A percentile compares a stretch with the other conserved stretches of the same genome.
These are phyloP conservation scores for Dicentrarchus labrax DNA, from an alignment of 2,113 vertebrate genomes.

Conservation along the genomic window DNA sequence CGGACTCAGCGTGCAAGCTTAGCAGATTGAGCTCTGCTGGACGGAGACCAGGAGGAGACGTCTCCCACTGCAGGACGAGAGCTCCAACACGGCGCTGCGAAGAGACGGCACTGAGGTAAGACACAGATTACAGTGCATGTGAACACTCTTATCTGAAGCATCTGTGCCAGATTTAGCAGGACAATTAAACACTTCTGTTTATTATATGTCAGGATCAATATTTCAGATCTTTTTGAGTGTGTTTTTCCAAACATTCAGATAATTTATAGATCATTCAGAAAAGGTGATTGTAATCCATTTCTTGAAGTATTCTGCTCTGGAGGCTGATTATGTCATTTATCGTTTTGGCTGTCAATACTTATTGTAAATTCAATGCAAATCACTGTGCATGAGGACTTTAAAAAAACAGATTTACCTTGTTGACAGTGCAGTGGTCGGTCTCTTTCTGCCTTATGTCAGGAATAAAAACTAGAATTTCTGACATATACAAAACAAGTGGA, in stretches of 20 bases:
- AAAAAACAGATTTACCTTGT: neutral
- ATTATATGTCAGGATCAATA: neutral
- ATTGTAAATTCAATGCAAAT: neutral
- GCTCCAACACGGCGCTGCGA: neutral
- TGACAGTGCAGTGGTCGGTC: neutral
- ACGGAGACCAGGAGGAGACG: slow-evolving; percentile 37
- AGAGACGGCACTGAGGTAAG: slow-evolving; percentile 43
- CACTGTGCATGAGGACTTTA: neutral
- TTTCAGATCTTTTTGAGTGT: neutral
- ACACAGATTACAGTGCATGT: neutral
- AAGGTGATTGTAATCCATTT: neutral
- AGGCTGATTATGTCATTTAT: neutral
- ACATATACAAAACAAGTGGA: too few relatives aligned
- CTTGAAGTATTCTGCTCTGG: neutral
- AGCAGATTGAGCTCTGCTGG: slow-evolving; percentile 61
- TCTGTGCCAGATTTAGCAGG: neutral
- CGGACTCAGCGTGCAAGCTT: slow-evolving; percentile 62
- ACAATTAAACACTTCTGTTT: too few relatives aligned
- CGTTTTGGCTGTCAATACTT: neutral
- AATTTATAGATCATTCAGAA: neutral
- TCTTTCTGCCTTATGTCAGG: neutral
- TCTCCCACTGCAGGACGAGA: slow-evolving; percentile 36
- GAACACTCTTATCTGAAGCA: neutral
- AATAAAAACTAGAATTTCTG: neutral
- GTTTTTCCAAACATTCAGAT: neutral